Base-by-base conservation (phyloP, 2,888 invertebrate genomes). In the Bursaphelenchus okinawaensis region DNA sequence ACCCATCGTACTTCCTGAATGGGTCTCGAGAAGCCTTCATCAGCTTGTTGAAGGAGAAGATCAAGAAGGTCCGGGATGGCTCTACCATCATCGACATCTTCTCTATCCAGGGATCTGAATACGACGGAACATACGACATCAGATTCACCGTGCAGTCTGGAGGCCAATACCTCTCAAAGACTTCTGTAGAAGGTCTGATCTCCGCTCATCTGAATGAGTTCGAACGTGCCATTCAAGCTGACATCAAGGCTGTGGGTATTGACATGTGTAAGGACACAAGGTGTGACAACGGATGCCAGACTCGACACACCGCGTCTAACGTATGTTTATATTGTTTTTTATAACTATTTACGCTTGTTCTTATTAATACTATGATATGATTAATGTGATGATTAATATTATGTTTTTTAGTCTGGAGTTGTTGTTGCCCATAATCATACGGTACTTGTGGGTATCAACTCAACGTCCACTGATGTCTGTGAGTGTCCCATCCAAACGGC, bases 361-460 rank as follows among this genome's bases (percentile, higher is more conserved):
- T 16, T 40, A 16, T 40, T 19, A 40, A 40, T 40, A 40, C 16
- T 40, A 9, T 16, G 50, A 40, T 16, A 9, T 40, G 50, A 16
- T 40, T 40, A 19, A 40, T 16, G 19, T 16, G 19, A 40, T 16
- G 19, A 40, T 40, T n/a, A n/a, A n/a, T n/a, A n/a, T n/a, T n/a
- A 40, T n/a, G 40, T 40, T 40, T 63, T 68, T 67, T 52, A 73
- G 73, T 61, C 85, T 52, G 93, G 93, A 12, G 93, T 94, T 63
- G 96, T 95, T 89, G 93, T 98, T 3, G 94, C 95, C 85, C 91
- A 96, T 19, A 99, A 98, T 83, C 91, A 91, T 84, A 96, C 96
- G 0, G 90, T 95, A 0, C 86, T 98, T 68, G 94, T 98, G 29
- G 96, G 96, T 12, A 93, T 98, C 0, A 88, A 93, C 64, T 92